Conservation (phyloP, 1,140 invertebrate species). For the Tigriopus japonicus region DNA sequence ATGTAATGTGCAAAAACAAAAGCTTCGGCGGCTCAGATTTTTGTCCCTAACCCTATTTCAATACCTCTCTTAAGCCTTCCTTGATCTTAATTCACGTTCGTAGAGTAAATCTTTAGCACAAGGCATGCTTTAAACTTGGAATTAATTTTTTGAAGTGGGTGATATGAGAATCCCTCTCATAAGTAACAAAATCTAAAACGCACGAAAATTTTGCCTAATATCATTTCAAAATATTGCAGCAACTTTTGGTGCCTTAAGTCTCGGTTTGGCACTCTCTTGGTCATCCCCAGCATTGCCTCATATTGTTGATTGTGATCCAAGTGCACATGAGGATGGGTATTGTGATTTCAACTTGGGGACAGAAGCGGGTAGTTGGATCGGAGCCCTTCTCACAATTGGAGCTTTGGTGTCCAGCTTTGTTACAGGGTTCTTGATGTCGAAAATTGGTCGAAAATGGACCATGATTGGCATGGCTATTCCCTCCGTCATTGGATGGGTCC, state of each 20-base stretch:
- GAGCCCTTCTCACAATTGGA: constrained; percentile 64
- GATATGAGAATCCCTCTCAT: no score
- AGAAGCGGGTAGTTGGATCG: constrained; percentile 45
- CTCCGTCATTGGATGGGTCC: constrained; percentile 41
- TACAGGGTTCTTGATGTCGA: constrained; percentile 65
- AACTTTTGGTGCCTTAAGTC: neutral
- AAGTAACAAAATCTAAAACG: no score
- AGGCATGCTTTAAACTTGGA: no score
- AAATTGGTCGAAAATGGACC: constrained; percentile 55
- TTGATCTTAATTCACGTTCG: no score
- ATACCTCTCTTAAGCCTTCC: no score
- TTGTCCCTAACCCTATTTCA: no score
- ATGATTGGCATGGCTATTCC: constrained; percentile 55
- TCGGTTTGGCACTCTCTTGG: neutral
- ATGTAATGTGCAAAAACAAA: no score
- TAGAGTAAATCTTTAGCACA: no score
- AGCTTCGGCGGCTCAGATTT: no score
- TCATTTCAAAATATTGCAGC: neutral
- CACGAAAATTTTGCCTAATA: no score
- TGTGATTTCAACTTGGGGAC: neutral
- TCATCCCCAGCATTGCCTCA: neutral
- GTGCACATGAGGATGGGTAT: neutral
- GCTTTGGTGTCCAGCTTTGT: constrained; percentile 59
- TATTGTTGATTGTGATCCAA: neutral
- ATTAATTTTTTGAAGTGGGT: no score